Base-by-base conservation (phyloP, 2,113 vertebrate species). In the Mohoua ochrocephala region DNA sequence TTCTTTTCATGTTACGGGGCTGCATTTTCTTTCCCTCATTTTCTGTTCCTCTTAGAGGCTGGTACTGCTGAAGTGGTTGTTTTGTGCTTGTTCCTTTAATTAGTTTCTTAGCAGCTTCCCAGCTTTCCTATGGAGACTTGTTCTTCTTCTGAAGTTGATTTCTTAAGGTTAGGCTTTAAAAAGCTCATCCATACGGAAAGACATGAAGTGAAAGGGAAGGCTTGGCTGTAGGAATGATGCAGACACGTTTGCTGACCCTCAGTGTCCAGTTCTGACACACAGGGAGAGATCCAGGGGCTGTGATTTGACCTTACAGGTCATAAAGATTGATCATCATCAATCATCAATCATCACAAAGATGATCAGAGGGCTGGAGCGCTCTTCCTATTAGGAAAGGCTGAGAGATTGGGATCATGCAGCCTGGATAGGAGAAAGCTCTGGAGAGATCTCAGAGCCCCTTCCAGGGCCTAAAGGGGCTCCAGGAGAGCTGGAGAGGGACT, bases 1-100 rank as follows among this genome's bases (percentile, higher is more conserved):
- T 91, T 94, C 75, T 88, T 96, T 96, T 93, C 67, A 80, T 95
- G 71, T 91, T 69, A 70, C 0, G 2, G n/a, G 53, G 31, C 59
- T 93, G 79, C 63, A 39, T 79, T 80, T 95, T 82, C 37, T 76
- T 69, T 37, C 22, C 15, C 1, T 85, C 59, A 37, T 87, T 85
- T 95, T 84, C 39, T 60, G 33, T 33, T 45, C 12, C 1, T 87
- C 87, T 94, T 45, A 27, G n/a, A 65, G 73, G 37, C 91, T 93
- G 45, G 15, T 68, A 30, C 75, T 96, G 87, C 82, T 93, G 6
- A 85, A 83, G 64, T 81, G 83, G 45, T 82, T 91, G 79, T 60
- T 94, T 85, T 88, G 63, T 77, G 82, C 90, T 88, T 90, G 54
- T 65, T 91, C 75, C 87, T 90, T 93, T 94, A 96, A 96, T 96